Percentiles rank a stretch among this genome's conserved stretches.
Evolutionary conservation across 2,888 invertebrate species (phyloP).

Genomic region (Xestia xanthographa): DNA sequence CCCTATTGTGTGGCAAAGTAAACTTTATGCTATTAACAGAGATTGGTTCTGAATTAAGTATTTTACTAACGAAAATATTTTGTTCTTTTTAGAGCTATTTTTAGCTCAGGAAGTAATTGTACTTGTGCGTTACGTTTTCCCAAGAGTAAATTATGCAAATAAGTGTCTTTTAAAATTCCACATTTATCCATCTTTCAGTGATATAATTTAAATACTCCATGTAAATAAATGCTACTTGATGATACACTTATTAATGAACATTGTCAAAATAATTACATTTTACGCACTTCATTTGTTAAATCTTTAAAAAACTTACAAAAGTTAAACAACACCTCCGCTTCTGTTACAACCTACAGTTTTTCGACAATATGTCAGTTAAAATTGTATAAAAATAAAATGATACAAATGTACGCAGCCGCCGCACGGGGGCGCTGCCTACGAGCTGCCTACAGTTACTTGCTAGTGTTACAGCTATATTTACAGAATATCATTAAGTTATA

Average conservation of each 20-base stretch:
- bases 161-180: constrained; percentile 45
- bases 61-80: constrained; percentile 16
- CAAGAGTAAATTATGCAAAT: constrained; percentile 9
- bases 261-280: constrained; percentile 58
- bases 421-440: constrained; percentile 73
- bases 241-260: constrained; percentile 43
- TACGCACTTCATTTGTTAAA: constrained; percentile 65
- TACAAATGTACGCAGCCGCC: constrained; percentile 78
- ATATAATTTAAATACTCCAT: constrained; percentile 55
- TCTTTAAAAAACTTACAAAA: constrained; percentile 71
- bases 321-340: constrained; percentile 76
- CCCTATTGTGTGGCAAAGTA: constrained; percentile 33
- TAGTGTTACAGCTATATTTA: constrained; percentile 84
- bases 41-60: constrained; percentile 19
- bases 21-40: constrained; percentile 36
- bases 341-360: constrained; percentile 83
- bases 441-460: constrained; percentile 62
- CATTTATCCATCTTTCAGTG: constrained; percentile 28
- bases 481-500: constrained; percentile 84
- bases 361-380: constrained; percentile 88
- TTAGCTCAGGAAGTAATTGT: constrained; percentile 37
- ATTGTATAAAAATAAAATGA: constrained; percentile 88
- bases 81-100: constrained; percentile 15
- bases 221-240: constrained; percentile 61
- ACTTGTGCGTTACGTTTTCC: constrained; percentile 38